Base-by-base conservation (phyloP, 2,113 vertebrate species). In the Hucho hucho region DNA sequence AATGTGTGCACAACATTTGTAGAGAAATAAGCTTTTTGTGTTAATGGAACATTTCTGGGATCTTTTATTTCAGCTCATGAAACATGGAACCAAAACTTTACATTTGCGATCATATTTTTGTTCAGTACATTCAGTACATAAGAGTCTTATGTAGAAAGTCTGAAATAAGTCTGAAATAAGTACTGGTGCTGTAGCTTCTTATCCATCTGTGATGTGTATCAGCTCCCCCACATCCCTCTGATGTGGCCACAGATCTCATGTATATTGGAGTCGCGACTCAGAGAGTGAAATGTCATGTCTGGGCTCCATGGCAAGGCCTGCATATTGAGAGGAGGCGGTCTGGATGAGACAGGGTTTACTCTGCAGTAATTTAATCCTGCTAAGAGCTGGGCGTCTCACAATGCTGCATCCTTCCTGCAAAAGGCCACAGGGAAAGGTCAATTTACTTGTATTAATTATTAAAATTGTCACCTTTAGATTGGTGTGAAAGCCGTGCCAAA, bases 351-450 rank as follows among this genome's bases (percentile, higher is more conserved):
- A 67, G 73, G 37, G 58, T 70, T 73, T 73, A 47, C 68, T 63
- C 73, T 74, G 46, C 65, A 46, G 47, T 70, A 73, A 78, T 78
- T 70, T 76, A 32, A 66, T 73, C 22, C 59, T 25, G 65, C 46
- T 65, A 64, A 24, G 29, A 37, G 37, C 58, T 9, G 53, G 49
- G 53, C 26, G 58, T 74, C 67, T 66, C 68, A 47, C 72, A 74
- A 32, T 70, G 4, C 64, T 68, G 65, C 28, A 32, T 68, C 59
- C 72, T 43, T 47, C 25, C 65, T 47, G 73, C 18, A 18, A 82
- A 79, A 82, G 74, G 70, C 72, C 80, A 79, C 29, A 59, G n/a
- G 29, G 11, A 71, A 67, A 77, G 70, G 67, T 73, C 46, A 70
- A 59, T 73, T 20, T 9, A 46, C 29, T 64, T 47, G 32, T 26